Evolutionary conservation across 2,888 invertebrate genomes (phyloP), one percentile per base, ranked within the genome.

Genomic region (Onchidella celtica): DNA sequence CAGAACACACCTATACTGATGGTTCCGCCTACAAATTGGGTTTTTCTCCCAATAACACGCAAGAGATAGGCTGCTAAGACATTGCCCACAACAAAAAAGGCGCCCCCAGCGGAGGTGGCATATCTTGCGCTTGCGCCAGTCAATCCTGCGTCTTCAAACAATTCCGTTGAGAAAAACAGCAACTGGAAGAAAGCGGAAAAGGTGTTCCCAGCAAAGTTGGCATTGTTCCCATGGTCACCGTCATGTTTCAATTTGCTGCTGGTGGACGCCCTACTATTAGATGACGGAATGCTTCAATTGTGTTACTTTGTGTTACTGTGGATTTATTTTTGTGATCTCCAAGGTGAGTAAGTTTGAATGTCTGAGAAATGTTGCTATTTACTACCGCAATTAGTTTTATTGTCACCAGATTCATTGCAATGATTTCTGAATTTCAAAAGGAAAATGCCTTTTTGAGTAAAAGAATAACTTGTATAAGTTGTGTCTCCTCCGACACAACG

Each of bases 121-220:
- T 79, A 79, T n/a, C 73, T 61, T 40, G 79, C 2, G 27, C 24
- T 59, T 34, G 32, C 29, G n/a, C 29, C 55, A 0, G 57, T 34
- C 47, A 79, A 9, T 3, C 79, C 79, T 11, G 65, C 65, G 6
- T 63, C 36, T 24, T 40, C 4, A 34, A 79, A 79, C 32, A 79
- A 38, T 1, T n/a, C 2, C 11, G 24, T 63, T 3, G 79, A 79
- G 40, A 79, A 79, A 11, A 79, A n/a, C 17, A 79, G 11, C 6
- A 79, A 63, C 78, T 78, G 78, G 21, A 24, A n/a, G 1, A 6
- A 1, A 21, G 29, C 1, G 36, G 24, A 29, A 17, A 38, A 66
- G 27, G 47, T 11, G n/a, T n/a, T n/a, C n/a, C n/a, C n/a, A n/a
- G n/a, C n/a, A n/a, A n/a, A n/a, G n/a, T n/a, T n/a, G n/a, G n/a